phyloP scores from a whole-genome alignment of 1,140 invertebrate genomes.

The Planococcus citri region DNA sequence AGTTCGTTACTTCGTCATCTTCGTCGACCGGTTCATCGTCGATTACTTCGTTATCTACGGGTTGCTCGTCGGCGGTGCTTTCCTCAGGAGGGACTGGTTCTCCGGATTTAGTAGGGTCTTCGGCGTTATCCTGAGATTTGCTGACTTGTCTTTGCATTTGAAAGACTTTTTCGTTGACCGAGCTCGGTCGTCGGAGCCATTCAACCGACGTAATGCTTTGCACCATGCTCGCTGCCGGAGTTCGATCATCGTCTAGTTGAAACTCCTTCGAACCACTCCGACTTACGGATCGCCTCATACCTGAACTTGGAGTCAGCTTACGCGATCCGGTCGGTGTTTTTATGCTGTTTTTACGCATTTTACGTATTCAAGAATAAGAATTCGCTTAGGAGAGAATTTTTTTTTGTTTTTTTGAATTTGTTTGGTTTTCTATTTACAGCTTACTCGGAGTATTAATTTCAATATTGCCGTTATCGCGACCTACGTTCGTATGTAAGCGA shows the following conservation, averaged over 20 bases:
- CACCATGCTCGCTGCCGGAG: background rate
- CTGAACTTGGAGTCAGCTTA: background rate
- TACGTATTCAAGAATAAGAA: too few relatives aligned
- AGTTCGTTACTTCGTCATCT: too few relatives aligned
- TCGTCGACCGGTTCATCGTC: background rate
- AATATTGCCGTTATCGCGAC: too few relatives aligned
- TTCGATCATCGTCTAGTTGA: background rate
- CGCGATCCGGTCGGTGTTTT: background rate
- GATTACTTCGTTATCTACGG: background rate
- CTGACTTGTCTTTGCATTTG: background rate
- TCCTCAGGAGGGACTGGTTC: background rate
- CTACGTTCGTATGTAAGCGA: background rate
- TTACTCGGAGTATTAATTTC: too few relatives aligned
- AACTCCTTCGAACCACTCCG: background rate
- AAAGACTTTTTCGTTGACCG: background rate
- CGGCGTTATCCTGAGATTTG: too few relatives aligned
- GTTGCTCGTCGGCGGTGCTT: background rate
- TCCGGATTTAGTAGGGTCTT: background rate
- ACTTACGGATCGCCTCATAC: background rate
- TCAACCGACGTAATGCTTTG: background rate
- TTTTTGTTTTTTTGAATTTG: too few relatives aligned
- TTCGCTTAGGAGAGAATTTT: too few relatives aligned
- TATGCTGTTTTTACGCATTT: background rate
- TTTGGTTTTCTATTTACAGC: background rate
- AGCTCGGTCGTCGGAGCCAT: background rate